Evolutionary conservation across 2,888 invertebrate species (phyloP).

Genomic region (Oscheius sp.): DNA sequence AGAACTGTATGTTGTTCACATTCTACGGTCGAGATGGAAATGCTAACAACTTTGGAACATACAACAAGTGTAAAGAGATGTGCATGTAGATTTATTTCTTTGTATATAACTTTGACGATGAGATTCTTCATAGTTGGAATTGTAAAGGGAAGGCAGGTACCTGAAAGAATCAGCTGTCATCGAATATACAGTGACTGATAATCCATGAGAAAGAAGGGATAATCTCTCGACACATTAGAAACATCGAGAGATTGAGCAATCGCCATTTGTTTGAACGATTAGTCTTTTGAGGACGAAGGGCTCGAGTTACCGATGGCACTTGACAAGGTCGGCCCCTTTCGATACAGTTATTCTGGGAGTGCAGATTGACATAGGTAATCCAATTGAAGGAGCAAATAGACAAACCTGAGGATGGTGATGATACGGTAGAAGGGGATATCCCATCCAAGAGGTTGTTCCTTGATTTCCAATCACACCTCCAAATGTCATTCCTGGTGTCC

Average conservation of each 20-base stretch:
- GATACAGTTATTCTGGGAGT: neutral
- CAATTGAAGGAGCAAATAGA: neutral
- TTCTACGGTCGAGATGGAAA: conserved; percentile 68
- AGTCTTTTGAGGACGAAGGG: neutral
- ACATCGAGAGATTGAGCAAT: conserved; percentile 2
- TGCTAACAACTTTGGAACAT: conserved; percentile 67
- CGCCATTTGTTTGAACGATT: conserved; percentile 3
- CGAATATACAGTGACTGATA: no score
- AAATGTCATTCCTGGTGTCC: conserved; percentile 31
- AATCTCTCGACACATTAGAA: conserved; percentile 14
- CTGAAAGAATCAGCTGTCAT: no score
- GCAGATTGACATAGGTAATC: conserved; percentile 1
- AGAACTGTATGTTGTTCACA: conserved; percentile 69
- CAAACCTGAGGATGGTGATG: conserved; percentile 12
- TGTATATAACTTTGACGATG: conserved; percentile 3
- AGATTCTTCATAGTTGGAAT: conserved; percentile 9
- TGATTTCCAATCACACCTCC: conserved; percentile 6
- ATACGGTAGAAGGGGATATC: conserved; percentile 10
- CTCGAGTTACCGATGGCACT: no score
- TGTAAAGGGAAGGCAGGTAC: conserved; percentile 5
- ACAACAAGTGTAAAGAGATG: conserved; percentile 65
- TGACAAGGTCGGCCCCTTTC: neutral
- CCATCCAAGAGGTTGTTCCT: neutral
- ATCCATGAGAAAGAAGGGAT: neutral
- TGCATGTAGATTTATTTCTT: conserved; percentile 45